phyloP scores from a whole-genome alignment of 2,888 invertebrate genomes.

The Drosophila longiperda region DNA sequence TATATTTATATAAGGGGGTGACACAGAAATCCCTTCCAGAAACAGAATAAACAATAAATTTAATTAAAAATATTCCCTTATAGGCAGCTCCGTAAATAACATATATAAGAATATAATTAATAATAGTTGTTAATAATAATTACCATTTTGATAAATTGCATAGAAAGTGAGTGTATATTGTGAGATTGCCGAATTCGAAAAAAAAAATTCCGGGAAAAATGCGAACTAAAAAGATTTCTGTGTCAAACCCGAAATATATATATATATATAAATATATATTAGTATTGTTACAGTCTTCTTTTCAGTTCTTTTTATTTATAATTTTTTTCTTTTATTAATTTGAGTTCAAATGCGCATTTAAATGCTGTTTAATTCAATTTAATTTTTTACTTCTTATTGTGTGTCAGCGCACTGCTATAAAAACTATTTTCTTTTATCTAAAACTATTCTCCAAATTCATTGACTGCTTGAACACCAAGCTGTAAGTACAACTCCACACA shows the following conservation, averaged over 20 bases:
- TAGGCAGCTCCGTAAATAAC: neutral
- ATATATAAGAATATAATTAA: neutral
- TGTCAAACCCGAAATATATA: neutral
- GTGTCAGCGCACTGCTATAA: constrained; percentile 6
- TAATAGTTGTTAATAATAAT: neutral
- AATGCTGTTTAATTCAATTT: neutral
- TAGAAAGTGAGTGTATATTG: neutral
- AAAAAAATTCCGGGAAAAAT: neutral
- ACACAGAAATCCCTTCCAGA: neutral
- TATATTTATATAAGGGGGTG: neutral
- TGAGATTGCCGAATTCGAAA: neutral
- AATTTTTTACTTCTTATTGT: neutral
- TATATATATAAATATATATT: constrained; percentile 7
- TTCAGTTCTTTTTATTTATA: neutral
- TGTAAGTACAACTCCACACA: constrained; percentile 8
- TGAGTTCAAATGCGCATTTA: constrained; percentile 4
- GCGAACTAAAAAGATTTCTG: neutral
- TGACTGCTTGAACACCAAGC: neutral
- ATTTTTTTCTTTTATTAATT: neutral
- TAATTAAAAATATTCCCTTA: neutral
- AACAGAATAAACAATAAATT: neutral
- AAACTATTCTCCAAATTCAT: constrained; percentile 6
- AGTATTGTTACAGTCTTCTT: neutral
- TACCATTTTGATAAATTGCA: neutral
- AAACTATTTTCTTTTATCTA: constrained; percentile 1